phyloP scores from a whole-genome alignment of 30 jellyfish, hydroid and myxozoan genomes.

The Mastigias papua region DNA sequence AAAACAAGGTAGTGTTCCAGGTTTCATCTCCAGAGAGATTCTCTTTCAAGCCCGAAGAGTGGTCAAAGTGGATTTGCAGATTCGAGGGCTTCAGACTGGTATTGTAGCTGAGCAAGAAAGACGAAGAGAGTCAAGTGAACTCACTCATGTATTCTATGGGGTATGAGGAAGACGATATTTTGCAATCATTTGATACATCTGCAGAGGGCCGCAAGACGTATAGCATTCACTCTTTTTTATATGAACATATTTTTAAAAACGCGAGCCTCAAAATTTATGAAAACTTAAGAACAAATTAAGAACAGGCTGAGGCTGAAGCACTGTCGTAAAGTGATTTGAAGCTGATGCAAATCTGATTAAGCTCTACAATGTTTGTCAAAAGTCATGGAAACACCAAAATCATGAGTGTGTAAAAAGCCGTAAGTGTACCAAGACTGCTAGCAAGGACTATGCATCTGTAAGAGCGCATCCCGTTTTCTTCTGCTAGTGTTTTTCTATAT shows the following conservation, averaged over 20 bases:
- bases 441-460: not conserved
- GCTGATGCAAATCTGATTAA: no score
- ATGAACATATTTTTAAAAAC: not conserved
- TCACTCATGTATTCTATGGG: slow-evolving; percentile 41
- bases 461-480: not conserved
- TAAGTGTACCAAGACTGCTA: no score
- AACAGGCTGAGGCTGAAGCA: not conserved
- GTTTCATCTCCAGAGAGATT: slow-evolving; percentile 45
- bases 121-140: slow-evolving; percentile 11
- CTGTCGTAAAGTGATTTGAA: not conserved
- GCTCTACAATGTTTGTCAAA: no score
- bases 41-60: slow-evolving; percentile 37
- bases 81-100: slow-evolving; percentile 13
- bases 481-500: not conserved
- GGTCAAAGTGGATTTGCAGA: slow-evolving; percentile 7
- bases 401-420: no score
- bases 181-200: not conserved
- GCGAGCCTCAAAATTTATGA: not conserved
- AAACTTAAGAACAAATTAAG: not conserved
- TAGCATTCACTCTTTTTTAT: not conserved
- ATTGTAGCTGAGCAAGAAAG: slow-evolving; percentile 38
- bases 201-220: no score
- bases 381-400: no score
- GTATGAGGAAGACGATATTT: not conserved
- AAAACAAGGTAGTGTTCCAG: slow-evolving; percentile 41